Evolutionary conservation across 2,888 invertebrate genomes (phyloP), one percentile per base, ranked within the genome.

Genomic region (Hirtodrosophila cameraria): DNA sequence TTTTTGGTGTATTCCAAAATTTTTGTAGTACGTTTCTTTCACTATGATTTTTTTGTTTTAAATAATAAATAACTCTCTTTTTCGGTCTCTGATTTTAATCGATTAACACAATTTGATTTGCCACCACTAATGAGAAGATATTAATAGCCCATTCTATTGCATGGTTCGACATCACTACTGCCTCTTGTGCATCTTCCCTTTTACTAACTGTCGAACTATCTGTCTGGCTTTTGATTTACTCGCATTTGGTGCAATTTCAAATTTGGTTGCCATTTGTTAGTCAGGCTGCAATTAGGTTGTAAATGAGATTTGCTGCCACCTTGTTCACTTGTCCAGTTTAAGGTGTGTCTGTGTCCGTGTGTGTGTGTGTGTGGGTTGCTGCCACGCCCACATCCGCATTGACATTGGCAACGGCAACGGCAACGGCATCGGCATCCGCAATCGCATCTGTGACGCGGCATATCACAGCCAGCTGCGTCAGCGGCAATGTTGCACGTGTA

Each of bases 401-500:
- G 50, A 25, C 48, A 36, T 39, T 23, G 49, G 36, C 41, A 42
- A 30, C 43, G 25, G 52, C 33, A 41, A 45, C 46, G 61, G 65
- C 63, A 75, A n/a, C 42, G 50, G 25, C 48, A 36, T 39, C 28
- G 49, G 36, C 41, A 42, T 36, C 43, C 30, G 52, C 33, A 41
- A 45, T 42, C 63, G 65, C 63, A 75, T 68, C 73, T 68, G 52
- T 60, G 60, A 64, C 64, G 39, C 18, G 25, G 59, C 65, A 31
- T 48, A 60, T 53, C 63, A n/a, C n/a, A 48, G 48, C 13, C 33
- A 54, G 62, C 41, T 25, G 30, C 38, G 28, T 18, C 36, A 28
- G 12, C 45, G 41, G 12, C 36, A 15, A 25, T 45, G 65, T 53
- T 66, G 80, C 87, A 87, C 88, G 88, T 87, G 86, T 87, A 74